phyloP scores from a whole-genome alignment of 2,797 vertebrate genomes.

The Rhinogobio ventralis region DNA sequence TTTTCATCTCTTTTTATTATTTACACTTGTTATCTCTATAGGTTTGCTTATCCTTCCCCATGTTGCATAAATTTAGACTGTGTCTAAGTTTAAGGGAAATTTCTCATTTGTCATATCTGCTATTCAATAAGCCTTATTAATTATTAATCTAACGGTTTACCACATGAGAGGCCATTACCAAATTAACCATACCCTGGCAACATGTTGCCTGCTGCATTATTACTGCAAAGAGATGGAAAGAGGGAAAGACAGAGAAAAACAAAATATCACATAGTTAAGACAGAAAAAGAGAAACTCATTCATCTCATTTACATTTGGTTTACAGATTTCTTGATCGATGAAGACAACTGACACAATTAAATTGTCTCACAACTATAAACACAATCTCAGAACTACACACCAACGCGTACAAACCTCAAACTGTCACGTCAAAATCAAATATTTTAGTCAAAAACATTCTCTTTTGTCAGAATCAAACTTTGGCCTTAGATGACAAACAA shows the following conservation, averaged over 20 bases:
- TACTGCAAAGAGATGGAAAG: slow-evolving; percentile 14
- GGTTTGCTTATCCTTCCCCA: slow-evolving; percentile 32
- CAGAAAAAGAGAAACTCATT: not conserved
- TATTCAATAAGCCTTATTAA: slow-evolving; percentile 56
- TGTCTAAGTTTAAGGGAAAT: slow-evolving; percentile 31
- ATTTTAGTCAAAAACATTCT: no score
- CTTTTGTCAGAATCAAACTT: no score
- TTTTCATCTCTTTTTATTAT: not conserved
- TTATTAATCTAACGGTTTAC: slow-evolving; percentile 51
- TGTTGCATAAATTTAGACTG: slow-evolving; percentile 30
- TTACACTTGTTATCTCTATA: slow-evolving; percentile 15
- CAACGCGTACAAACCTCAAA: no score
- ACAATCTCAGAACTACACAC: no score
- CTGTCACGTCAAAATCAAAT: no score
- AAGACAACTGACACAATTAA: not conserved
- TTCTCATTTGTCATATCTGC: slow-evolving; percentile 53
- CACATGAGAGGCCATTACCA: slow-evolving; percentile 55
- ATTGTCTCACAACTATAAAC: no score
- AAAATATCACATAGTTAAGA: not conserved
- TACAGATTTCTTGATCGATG: not conserved
- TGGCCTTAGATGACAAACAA: no score
- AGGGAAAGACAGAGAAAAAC: slow-evolving; percentile 22
- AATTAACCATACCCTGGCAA: slow-evolving; percentile 57
- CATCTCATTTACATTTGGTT: not conserved
- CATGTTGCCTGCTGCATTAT: slow-evolving; percentile 42